Conservation (phyloP, 92 coral and sea anemone species). For the Chrysogorgia sp. region DNA sequence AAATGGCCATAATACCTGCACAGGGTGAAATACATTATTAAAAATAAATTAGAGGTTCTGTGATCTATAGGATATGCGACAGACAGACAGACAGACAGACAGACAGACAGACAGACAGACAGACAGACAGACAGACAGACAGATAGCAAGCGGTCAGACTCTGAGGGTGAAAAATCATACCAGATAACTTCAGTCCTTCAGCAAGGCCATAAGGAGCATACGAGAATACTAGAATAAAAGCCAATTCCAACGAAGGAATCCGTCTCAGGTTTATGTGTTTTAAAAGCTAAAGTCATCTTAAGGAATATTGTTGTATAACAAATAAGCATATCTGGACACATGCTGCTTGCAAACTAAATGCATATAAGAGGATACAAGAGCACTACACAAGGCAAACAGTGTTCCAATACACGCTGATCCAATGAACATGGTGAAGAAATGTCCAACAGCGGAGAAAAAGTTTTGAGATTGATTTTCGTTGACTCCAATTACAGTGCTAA, state of each 20-base stretch:
- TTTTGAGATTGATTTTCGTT: conserved; percentile 55
- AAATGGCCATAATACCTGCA: conserved; percentile 95
- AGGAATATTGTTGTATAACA: no score
- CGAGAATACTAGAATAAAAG: conserved; percentile 89
- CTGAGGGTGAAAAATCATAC: conserved; percentile 40
- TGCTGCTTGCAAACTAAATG: no score
- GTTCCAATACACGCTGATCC: conserved; percentile 97
- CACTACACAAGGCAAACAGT: conserved; percentile 89
- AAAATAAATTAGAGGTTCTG: conserved; percentile 4
- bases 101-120: background rate
- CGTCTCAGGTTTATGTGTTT: conserved; percentile 91
- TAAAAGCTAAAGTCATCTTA: conserved; percentile 68
- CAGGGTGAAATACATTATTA: background rate
- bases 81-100: background rate
- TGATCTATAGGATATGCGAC: conserved; percentile 23
- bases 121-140: background rate
- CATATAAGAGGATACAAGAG: conserved; percentile 87
- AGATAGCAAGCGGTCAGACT: no score
- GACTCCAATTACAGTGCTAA: conserved; percentile 17
- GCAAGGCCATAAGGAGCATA: conserved; percentile 98
- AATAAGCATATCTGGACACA: no score
- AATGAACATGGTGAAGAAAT: conserved; percentile 89
- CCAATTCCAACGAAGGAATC: conserved; percentile 92
- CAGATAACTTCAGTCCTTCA: conserved; percentile 94
- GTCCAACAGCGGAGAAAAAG: conserved; percentile 81